These are phyloP conservation scores for Helicoverpa zea DNA, from an alignment of 1,140 invertebrate species.

Conservation along the genomic window DNA sequence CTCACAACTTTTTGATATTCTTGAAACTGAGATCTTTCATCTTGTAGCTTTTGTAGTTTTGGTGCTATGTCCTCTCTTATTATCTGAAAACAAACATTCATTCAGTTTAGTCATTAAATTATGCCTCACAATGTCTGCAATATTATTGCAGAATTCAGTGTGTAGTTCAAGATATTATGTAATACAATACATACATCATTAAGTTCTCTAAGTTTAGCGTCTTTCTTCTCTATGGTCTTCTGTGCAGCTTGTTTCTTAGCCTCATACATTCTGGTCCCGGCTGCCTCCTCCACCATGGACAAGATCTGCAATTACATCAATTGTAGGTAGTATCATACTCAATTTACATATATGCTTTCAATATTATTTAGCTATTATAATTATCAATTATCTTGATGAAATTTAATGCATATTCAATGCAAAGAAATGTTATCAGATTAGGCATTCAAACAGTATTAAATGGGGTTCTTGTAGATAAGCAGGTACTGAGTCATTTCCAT, in stretches of 20 bases:
- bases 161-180: background rate
- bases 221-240: constrained; percentile 97
- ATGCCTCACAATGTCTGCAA: no score
- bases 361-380: no score
- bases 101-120: background rate
- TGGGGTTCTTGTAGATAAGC: no score
- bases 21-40: constrained; percentile 94
- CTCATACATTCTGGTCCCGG: constrained; percentile 99
- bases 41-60: constrained; percentile 94
- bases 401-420: no score
- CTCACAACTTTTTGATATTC: constrained; percentile 96
- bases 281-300: constrained; percentile 99
- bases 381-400: no score
- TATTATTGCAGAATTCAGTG: no score
- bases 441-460: no score
- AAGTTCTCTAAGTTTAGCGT: constrained; percentile 96
- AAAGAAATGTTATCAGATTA: no score
- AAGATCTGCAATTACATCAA: constrained; percentile 89
- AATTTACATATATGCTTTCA: no score
- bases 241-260: constrained; percentile 96
- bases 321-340: no score
- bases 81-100: constrained; percentile 87
- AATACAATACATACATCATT: constrained; percentile 89
- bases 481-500: no score
- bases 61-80: constrained; percentile 96